Evolutionary conservation across 1,140 invertebrate species (phyloP).

Genomic region (Teleogryllus occipitalis): DNA sequence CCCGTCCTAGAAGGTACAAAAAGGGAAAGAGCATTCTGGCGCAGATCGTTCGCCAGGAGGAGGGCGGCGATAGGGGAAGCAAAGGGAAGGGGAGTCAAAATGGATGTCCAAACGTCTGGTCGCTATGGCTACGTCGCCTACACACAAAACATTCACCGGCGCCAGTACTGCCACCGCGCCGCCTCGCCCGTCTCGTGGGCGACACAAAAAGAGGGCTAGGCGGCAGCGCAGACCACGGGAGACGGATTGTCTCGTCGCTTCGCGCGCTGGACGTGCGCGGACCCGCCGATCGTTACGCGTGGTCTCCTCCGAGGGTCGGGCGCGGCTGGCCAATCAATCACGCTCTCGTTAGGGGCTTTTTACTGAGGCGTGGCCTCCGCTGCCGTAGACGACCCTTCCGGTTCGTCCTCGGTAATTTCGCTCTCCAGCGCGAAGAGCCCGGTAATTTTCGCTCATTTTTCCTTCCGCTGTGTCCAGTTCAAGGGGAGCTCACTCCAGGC

Average conservation of each 20-base stretch:
- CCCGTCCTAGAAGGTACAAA: no score
- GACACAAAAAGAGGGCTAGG: not conserved
- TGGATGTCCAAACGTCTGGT: not conserved
- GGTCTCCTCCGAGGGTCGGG: not conserved
- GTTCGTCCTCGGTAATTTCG: not conserved
- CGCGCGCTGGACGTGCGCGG: not conserved
- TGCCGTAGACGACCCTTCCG: not conserved
- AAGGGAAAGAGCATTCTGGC: no score
- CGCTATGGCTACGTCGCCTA: not conserved
- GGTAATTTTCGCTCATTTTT: not conserved
- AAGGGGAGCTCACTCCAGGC: no score
- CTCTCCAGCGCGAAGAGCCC: not conserved
- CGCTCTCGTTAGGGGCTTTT: not conserved
- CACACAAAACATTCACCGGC: not conserved
- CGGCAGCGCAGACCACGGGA: not conserved
- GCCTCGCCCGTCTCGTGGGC: not conserved
- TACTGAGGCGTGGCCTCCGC: not conserved
- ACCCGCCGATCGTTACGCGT: not conserved
- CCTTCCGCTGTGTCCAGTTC: no score
- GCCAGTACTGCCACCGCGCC: not conserved
- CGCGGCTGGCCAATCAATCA: not conserved
- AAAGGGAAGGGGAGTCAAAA: not conserved
- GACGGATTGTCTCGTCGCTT: not conserved
- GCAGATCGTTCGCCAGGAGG: not conserved
- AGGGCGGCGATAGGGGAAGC: not conserved